Base-by-base conservation (phyloP, 2,888 invertebrate species). In the Drosophila ezoana region DNA sequence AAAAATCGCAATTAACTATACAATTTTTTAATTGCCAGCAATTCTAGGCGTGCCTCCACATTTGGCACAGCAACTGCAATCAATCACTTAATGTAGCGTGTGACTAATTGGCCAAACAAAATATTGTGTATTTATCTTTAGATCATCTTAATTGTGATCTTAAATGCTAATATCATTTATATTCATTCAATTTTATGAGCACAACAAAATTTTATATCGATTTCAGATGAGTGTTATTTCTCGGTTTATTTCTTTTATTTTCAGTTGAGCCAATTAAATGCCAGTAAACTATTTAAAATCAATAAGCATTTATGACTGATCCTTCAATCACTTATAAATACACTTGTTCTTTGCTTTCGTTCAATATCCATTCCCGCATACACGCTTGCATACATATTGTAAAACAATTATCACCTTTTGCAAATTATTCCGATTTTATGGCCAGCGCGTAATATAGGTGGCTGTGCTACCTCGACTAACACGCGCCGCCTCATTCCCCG, bases 351-450 rank as follows among this genome's bases (percentile, higher is more conserved):
- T 52, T 51, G 48, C 60, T 38, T 16, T 43, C 47, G 38, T 52
- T 56, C 41, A 9, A 35, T 38, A 35, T 41, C 11, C 52, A 23
- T 23, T 38, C 40, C 20, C 32, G 14, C 28, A 23, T 10, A 33
- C 59, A 54, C 8, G 35, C 28, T 28, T 35, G 45, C 60, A 61
- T 74, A 74, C 77, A 76, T 81, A 87, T 89, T 87, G 89, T 89
- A 81, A 89, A 89, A 87, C 87, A 87, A 87, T 89, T 87, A 87
- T 87, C 87, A 87, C 89, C 87, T 87, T 89, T 89, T 87, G 87
- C 89, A 87, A 87, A 87, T 87, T 87, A 86, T 86, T 76, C 73
- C 52, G 68, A 81, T 85, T 87, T 88, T 82, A 87, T 87, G 86
- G 70, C 65, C 70, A 47, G 47, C 76, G 82, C 88, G 88, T 81